Percentiles rank a stretch among this genome's conserved stretches.
Conservation (phyloP, 2,888 invertebrate species). For the Cerceris ruficornis region DNA sequence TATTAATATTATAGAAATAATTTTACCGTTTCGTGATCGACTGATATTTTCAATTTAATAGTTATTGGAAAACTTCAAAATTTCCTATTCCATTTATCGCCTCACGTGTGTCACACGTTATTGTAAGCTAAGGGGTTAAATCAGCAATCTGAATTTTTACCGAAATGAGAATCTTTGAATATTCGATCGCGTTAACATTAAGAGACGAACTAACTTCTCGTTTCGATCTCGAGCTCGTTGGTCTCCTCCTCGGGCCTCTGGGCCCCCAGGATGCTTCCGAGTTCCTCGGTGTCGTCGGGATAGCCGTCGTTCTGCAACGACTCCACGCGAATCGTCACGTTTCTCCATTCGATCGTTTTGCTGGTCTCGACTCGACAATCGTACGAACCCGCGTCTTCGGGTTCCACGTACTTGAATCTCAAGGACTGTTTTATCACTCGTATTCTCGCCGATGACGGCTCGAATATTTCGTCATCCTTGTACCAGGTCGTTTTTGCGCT, state of each 20-base stretch:
- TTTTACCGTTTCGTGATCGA: no score
- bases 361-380: constrained; percentile 67
- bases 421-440: constrained; percentile 70
- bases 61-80: no score
- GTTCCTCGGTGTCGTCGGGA: constrained; percentile 67
- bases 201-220: constrained; percentile 68
- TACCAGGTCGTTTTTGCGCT: constrained; percentile 73
- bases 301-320: constrained; percentile 71
- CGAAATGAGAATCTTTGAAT: no score
- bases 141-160: no score
- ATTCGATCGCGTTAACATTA: no score
- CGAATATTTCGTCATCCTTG: constrained; percentile 69
- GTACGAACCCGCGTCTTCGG: constrained; percentile 75
- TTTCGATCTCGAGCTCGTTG: constrained; percentile 75
- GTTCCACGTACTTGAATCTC: constrained; percentile 69
- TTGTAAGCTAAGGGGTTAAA: no score
- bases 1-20: no score
- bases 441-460: constrained; percentile 60
- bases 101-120: no score
- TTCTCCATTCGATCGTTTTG: constrained; percentile 70
- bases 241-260: constrained; percentile 76
- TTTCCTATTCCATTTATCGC: no score
- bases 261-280: constrained; percentile 67
- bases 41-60: no score
- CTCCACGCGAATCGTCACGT: constrained; percentile 72